Percentiles rank a stretch among this genome's conserved stretches.
These are phyloP conservation scores for Drosophila villosipedis DNA, from an alignment of 2,888 invertebrate species.

Conservation along the genomic window DNA sequence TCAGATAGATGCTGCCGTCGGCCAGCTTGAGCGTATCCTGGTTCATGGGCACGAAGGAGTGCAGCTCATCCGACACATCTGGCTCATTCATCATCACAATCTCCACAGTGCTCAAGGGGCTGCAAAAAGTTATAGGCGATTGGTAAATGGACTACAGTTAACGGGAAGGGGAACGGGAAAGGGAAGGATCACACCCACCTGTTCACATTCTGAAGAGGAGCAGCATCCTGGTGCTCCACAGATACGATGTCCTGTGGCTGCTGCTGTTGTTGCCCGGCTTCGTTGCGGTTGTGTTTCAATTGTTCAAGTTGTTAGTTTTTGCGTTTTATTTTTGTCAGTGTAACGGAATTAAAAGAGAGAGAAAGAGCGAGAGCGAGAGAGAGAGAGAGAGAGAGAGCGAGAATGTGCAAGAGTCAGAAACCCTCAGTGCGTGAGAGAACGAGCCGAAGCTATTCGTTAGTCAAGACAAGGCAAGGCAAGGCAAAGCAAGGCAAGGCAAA, in stretches of 20 bases:
- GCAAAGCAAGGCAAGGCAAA: slow-evolving; percentile 11
- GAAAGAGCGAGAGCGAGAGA: neutral
- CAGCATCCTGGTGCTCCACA: slow-evolving; percentile 14
- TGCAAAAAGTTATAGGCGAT: neutral
- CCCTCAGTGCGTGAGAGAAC: slow-evolving; percentile 19
- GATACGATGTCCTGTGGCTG: slow-evolving; percentile 88
- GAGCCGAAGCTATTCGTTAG: slow-evolving; percentile 24
- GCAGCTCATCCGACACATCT: slow-evolving; percentile 84
- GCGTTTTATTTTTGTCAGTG: slow-evolving; percentile 1
- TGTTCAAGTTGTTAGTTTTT: slow-evolving; percentile 40
- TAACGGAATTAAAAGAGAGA: neutral
- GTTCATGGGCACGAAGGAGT: slow-evolving; percentile 86
- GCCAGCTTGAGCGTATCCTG: slow-evolving; percentile 70
- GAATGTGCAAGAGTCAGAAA: slow-evolving; percentile 5
- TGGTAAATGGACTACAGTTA: neutral
- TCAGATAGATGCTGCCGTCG: slow-evolving; percentile 63
- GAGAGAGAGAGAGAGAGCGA: slow-evolving; percentile 1
- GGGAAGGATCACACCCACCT: slow-evolving; percentile 25
- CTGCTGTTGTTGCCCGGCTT: slow-evolving; percentile 75
- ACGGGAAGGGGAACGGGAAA: neutral
- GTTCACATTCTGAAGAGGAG: slow-evolving; percentile 2
- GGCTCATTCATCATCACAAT: slow-evolving; percentile 84
- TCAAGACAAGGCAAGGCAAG: slow-evolving; percentile 1
- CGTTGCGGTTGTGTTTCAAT: slow-evolving; percentile 20
- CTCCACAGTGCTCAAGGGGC: slow-evolving; percentile 69